Evolutionary conservation across 2,888 invertebrate genomes (phyloP).

Genomic region (Drosophila phalerata): DNA sequence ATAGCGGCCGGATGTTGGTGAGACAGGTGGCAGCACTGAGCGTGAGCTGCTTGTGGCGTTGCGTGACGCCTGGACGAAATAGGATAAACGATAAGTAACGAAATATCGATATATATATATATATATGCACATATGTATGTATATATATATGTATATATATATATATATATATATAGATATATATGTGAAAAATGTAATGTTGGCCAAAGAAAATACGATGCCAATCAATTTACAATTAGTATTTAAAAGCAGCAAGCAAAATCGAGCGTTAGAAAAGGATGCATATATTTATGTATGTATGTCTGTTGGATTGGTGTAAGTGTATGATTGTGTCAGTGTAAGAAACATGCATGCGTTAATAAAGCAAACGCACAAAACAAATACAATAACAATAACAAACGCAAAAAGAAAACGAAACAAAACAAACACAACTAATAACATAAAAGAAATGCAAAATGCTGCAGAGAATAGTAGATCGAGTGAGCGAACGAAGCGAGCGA

Average conservation of each 20-base stretch:
- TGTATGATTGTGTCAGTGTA: conserved; percentile 17
- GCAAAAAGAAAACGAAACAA: conserved; percentile 21
- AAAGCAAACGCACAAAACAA: conserved; percentile 19
- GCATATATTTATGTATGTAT: conserved; percentile 25
- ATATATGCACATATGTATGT: background rate
- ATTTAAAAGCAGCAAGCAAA: conserved; percentile 56
- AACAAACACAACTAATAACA: conserved; percentile 11
- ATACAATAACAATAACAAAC: conserved; percentile 2
- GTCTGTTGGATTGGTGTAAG: conserved; percentile 18
- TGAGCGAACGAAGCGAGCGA: background rate
- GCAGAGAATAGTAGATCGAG: conserved; percentile 9
- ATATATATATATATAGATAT: background rate
- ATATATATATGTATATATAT: background rate
- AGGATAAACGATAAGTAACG: conserved; percentile 10
- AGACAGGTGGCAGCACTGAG: conserved; percentile 84
- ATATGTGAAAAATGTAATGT: background rate
- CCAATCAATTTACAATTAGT: conserved; percentile 25
- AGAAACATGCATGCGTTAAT: conserved; percentile 16
- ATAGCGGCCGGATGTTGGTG: conserved; percentile 83
- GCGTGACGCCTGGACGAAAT: conserved; percentile 67
- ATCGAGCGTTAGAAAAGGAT: conserved; percentile 49
- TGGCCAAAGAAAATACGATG: conserved; percentile 19
- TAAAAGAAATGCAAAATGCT: conserved; percentile 2
- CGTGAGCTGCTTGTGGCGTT: conserved; percentile 69
- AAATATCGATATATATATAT: conserved; percentile 4